Evolutionary conservation across 1,140 invertebrate species (phyloP).

Genomic region (Hyles vespertilio): DNA sequence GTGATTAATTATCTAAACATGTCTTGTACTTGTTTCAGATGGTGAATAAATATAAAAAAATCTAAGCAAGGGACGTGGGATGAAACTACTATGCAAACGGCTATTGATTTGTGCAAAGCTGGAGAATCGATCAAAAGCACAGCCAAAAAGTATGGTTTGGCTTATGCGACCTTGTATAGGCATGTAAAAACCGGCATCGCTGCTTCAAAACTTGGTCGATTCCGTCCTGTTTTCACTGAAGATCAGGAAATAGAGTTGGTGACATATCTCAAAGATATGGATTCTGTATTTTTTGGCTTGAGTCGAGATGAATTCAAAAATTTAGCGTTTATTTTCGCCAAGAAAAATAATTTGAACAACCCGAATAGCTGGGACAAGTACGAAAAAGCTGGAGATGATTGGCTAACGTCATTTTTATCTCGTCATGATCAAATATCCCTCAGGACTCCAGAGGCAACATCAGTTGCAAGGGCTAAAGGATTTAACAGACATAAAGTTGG

Average conservation of each 20-base stretch:
- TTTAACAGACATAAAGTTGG: slow-evolving; percentile 32
- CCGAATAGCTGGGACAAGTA: slow-evolving; percentile 31
- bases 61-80: slow-evolving; percentile 14
- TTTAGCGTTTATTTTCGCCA: slow-evolving; percentile 27
- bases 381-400: slow-evolving; percentile 32
- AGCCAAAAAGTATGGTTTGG: slow-evolving; percentile 39
- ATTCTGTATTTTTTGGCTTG: background rate
- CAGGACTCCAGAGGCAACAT: slow-evolving; percentile 42
- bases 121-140: slow-evolving; percentile 28
- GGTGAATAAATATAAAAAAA: slow-evolving; percentile 23
- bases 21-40: too few relatives aligned
- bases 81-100: slow-evolving; percentile 22
- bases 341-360: slow-evolving; percentile 31
- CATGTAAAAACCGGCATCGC: slow-evolving; percentile 34
- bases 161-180: slow-evolving; percentile 34
- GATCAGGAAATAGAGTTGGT: background rate
- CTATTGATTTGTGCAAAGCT: slow-evolving; percentile 36
- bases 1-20: slow-evolving; percentile 22
- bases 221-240: slow-evolving; percentile 29
- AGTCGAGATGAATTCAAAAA: slow-evolving; percentile 10
- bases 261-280: too few relatives aligned
- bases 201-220: slow-evolving; percentile 30
- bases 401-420: slow-evolving; percentile 30
- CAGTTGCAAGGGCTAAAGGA: slow-evolving; percentile 33
- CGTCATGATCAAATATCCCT: slow-evolving; percentile 31